These are phyloP conservation scores for Sebastiscus albofasciatus DNA, from an alignment of 2,797 vertebrate genomes.

Conservation along the genomic window DNA sequence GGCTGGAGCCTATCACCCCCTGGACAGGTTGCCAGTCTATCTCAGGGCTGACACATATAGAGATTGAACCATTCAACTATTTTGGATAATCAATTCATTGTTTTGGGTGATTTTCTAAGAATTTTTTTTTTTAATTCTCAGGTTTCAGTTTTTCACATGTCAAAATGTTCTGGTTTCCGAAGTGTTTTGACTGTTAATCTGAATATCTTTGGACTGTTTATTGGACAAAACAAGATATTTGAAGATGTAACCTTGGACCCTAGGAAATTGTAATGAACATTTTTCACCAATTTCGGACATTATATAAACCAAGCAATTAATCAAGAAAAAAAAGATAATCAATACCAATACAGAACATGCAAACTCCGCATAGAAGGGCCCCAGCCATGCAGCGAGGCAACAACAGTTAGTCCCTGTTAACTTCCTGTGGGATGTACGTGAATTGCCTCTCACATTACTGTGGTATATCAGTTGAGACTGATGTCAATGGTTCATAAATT, in stretches of 20 bases:
- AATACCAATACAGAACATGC: too few species aligned
- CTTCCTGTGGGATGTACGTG: not conserved
- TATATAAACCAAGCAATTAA: too few species aligned
- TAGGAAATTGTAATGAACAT: not conserved
- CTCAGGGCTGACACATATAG: not conserved
- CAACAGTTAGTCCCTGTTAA: not conserved
- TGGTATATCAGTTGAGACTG: not conserved
- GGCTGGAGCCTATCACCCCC: not conserved
- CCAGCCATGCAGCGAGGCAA: too few species aligned
- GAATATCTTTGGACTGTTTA: not conserved
- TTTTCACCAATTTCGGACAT: not conserved
- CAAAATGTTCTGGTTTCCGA: not conserved
- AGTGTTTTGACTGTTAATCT: not conserved
- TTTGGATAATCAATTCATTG: not conserved
- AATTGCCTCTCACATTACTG: not conserved
- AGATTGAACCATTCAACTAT: not conserved
- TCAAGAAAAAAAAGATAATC: too few species aligned
- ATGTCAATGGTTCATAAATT: too few species aligned
- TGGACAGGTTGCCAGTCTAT: not conserved
- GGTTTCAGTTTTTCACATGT: too few species aligned
- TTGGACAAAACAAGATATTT: not conserved
- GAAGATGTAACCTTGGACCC: not conserved
- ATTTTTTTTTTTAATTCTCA: not conserved
- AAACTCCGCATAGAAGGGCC: too few species aligned
- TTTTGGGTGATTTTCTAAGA: too few species aligned